phyloP scores from a whole-genome alignment of 2,113 vertebrate genomes.

The Forbesichthys papilliferus region DNA sequence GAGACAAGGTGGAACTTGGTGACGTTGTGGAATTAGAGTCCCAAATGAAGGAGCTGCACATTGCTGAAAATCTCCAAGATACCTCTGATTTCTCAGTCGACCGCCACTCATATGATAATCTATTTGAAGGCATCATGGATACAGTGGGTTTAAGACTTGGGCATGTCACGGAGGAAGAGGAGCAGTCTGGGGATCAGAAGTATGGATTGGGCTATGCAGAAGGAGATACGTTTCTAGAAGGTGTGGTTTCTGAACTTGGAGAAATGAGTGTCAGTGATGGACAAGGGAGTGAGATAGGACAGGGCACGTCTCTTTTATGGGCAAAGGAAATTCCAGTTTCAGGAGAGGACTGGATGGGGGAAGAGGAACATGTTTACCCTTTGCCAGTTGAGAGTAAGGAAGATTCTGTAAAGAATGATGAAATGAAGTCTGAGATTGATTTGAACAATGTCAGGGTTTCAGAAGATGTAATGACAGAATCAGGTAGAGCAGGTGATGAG shows the following conservation, averaged over 20 bases:
- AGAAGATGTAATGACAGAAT: conserved; percentile 1
- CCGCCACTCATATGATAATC: background rate
- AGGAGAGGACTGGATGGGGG: background rate
- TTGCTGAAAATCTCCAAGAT: conserved; percentile 10
- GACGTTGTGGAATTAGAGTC: conserved; percentile 11
- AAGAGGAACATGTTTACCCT: background rate
- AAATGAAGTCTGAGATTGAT: conserved; percentile 21
- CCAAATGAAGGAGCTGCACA: background rate
- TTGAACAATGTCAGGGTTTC: background rate
- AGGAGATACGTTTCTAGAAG: background rate
- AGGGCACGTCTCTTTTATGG: background rate
- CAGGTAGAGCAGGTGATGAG: conserved; percentile 7
- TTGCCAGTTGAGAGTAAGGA: conserved; percentile 6
- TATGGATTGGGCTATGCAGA: conserved; percentile 10
- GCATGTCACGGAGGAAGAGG: background rate
- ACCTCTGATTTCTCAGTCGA: background rate
- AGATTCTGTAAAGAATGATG: background rate
- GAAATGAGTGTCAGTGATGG: background rate
- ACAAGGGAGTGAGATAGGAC: background rate
- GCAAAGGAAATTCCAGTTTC: background rate
- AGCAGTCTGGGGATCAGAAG: conserved; percentile 1
- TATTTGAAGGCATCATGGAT: background rate
- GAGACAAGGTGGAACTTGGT: background rate
- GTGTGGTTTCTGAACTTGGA: conserved; percentile 1
- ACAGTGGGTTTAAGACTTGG: conserved; percentile 1